Percentiles rank a stretch among this genome's conserved stretches.
phyloP scores from a whole-genome alignment of 2,888 invertebrate genomes.

The Psylliodes chrysocephalus region DNA sequence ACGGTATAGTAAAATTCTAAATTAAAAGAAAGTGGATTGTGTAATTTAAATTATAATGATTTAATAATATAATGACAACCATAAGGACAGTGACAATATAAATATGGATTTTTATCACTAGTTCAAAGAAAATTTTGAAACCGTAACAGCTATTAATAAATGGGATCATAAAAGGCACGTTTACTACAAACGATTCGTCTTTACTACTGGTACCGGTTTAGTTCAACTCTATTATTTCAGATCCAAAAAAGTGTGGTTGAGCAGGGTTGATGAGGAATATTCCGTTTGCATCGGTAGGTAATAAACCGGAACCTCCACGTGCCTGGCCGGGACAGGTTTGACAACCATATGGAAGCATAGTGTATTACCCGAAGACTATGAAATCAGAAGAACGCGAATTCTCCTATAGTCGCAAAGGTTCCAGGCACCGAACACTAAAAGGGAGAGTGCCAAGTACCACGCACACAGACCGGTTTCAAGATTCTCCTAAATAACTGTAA shows the following conservation, averaged over 20 bases:
- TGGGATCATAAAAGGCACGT: slow-evolving; percentile 41
- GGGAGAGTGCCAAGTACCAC: too few species aligned
- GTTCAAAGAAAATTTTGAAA: too few species aligned
- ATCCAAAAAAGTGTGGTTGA: slow-evolving; percentile 47
- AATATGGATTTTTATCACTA: too few species aligned
- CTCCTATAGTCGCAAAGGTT: slow-evolving; percentile 13
- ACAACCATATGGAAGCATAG: slow-evolving; percentile 56
- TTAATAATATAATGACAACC: too few species aligned
- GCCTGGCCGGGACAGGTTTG: slow-evolving; percentile 59
- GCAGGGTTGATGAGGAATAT: slow-evolving; percentile 35
- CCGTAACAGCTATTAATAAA: slow-evolving; percentile 28
- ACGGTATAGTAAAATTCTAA: too few species aligned
- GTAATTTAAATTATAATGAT: too few species aligned
- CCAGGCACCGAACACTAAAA: slow-evolving; percentile 37
- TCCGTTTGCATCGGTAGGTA: slow-evolving; percentile 42
- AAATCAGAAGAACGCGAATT: slow-evolving; percentile 33
- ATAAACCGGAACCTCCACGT: slow-evolving; percentile 58
- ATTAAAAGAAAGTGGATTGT: too few species aligned
- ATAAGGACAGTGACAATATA: too few species aligned
- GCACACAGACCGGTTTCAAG: slow-evolving; percentile 50
- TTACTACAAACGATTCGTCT: slow-evolving; percentile 50
- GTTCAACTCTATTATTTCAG: slow-evolving; percentile 55
- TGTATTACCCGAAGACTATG: slow-evolving; percentile 5
- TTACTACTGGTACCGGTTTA: slow-evolving; percentile 57
- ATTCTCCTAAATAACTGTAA: slow-evolving; percentile 46